Percentiles rank a stretch among this genome's conserved stretches.
phyloP scores from a whole-genome alignment of 2,113 vertebrate species.

The Solenodon paradoxus region DNA sequence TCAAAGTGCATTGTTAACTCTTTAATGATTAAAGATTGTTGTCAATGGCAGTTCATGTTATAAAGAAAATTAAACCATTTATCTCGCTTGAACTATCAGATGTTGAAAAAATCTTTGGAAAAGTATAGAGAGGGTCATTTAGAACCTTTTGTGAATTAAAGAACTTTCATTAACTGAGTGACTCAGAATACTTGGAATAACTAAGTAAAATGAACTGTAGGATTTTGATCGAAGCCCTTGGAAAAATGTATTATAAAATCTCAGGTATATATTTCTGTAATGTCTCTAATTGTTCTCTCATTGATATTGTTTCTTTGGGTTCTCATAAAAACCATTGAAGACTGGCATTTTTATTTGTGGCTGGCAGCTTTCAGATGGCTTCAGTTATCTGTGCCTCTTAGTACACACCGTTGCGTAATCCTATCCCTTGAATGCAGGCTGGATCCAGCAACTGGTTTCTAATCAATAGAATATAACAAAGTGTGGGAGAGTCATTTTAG shows the following conservation, averaged over 20 bases:
- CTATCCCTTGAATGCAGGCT: background rate
- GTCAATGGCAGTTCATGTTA: constrained; percentile 45
- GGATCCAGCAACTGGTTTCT: background rate
- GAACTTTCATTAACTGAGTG: background rate
- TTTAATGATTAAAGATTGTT: constrained; percentile 66
- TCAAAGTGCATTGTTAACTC: constrained; percentile 71
- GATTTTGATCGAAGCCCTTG: background rate
- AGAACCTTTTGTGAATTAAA: constrained; percentile 34
- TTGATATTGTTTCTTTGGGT: background rate
- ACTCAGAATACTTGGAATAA: background rate
- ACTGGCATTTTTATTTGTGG: background rate
- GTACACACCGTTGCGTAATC: background rate
- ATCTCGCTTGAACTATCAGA: constrained; percentile 38
- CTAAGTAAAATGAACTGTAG: constrained; percentile 12
- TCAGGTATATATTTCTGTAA: background rate
- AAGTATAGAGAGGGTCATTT: background rate
- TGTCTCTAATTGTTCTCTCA: background rate
- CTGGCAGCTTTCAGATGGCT: background rate
- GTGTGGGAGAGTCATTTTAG: background rate
- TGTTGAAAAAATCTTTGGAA: background rate
- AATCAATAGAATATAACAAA: background rate
- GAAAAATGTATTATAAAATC: background rate
- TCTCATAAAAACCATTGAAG: background rate
- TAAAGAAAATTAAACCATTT: constrained; percentile 53
- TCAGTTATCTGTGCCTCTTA: background rate